Evolutionary conservation across 2,797 vertebrate species (phyloP).

Genomic region (Acropternis orthonyx): DNA sequence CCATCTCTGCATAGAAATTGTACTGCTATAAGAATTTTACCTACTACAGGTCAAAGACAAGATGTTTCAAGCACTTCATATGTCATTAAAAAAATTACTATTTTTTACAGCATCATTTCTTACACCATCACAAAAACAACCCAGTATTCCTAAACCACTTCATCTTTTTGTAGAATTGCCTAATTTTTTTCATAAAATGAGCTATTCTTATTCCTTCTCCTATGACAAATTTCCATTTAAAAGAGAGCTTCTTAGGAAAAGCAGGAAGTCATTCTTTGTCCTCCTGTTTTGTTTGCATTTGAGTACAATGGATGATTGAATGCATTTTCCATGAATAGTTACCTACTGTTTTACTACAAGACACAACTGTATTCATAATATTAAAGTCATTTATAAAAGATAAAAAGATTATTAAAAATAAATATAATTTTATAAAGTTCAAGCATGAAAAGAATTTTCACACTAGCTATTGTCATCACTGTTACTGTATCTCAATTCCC

Average conservation of each 20-base stretch:
- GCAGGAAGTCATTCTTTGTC: background rate
- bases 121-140: background rate
- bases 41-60: background rate
- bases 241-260: background rate
- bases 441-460: background rate
- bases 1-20: background rate
- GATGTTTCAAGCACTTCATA: background rate
- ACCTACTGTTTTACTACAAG: background rate
- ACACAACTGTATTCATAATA: background rate
- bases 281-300: background rate
- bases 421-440: background rate
- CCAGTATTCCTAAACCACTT: background rate
- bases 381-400: background rate
- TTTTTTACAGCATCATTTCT: background rate
- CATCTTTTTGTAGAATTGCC: background rate
- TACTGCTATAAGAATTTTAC: background rate
- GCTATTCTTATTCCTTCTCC: background rate
- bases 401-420: background rate
- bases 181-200: background rate
- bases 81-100: background rate
- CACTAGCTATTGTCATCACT: background rate
- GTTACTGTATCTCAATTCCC: background rate
- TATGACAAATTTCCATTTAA: background rate
- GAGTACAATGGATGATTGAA: background rate
- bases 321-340: background rate